These are phyloP conservation scores for Beroe forskalii DNA, from an alignment of 37 sponge, comb jelly and placozoan genomes.

Conservation along the genomic window DNA sequence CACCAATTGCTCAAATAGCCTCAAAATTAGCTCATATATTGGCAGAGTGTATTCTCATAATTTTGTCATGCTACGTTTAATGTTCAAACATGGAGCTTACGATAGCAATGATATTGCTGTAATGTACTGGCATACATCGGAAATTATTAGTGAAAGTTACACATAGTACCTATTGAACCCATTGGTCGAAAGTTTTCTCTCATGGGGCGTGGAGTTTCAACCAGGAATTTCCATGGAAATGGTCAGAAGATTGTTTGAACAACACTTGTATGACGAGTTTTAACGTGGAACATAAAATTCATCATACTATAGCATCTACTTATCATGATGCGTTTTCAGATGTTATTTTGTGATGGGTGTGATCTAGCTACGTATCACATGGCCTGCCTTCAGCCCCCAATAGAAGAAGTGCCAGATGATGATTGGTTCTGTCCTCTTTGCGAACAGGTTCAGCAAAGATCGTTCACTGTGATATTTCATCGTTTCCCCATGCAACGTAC, in stretches of 20 bases:
- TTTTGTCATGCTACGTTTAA: slow-evolving; percentile 27
- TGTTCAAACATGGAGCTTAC: not conserved
- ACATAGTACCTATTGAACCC: too few relatives aligned
- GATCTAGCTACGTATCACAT: slow-evolving; percentile 59
- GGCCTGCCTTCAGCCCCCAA: slow-evolving; percentile 44
- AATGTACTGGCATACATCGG: too few relatives aligned
- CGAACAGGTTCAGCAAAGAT: not conserved
- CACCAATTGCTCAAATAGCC: not conserved
- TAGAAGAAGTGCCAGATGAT: slow-evolving; percentile 39
- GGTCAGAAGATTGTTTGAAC: too few relatives aligned
- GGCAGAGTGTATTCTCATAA: not conserved
- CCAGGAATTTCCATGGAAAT: too few relatives aligned
- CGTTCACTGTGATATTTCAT: not conserved
- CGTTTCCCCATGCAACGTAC: too few relatives aligned
- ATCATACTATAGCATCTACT: too few relatives aligned
- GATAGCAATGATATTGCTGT: not conserved
- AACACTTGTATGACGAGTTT: not conserved
- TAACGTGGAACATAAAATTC: too few relatives aligned
- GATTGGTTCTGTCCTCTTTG: slow-evolving; percentile 58
- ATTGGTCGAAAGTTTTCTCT: too few relatives aligned
- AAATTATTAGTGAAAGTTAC: too few relatives aligned
- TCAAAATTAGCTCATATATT: not conserved
- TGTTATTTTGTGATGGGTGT: slow-evolving; percentile 64
- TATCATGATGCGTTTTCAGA: not conserved
- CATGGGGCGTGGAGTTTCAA: too few relatives aligned